Base-by-base conservation (phyloP, 2,113 vertebrate species). In the Vicugna pacos region DNA sequence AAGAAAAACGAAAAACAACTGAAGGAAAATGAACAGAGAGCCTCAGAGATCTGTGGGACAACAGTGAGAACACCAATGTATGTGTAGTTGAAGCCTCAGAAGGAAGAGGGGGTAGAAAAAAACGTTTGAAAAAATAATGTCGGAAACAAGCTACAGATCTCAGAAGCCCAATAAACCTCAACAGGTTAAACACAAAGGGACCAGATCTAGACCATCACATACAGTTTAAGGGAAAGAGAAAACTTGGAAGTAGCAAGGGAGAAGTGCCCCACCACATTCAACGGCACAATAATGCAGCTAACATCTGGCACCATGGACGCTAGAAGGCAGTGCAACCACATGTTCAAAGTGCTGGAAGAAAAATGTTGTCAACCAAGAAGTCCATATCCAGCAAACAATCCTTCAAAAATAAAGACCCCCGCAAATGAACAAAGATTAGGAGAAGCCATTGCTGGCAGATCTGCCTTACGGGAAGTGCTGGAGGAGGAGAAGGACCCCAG, bases 251-350 rank as follows among this genome's bases (percentile, higher is more conserved):
- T 10, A 28, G 8, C 38, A 6, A 35, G 62, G 28, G 50, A 20
- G 6, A 15, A 32, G 0, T 0, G 30, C 13, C 14, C 46, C 6
- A 1, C 6, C 42, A 5, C 28, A 19, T 9, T 2, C 0, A 15
- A 54, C 1, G 35, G 30, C 8, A 7, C 19, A 2, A 14, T 28
- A 5, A 1, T 1, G 8, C 24, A 3, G 1, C 26, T 0, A 2
- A 26, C 24, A 13, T 0, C 54, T 0, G 3, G 30, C 3, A 11
- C 26, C 80, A 6, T 0, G 10, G 48, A 24, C 1, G 15, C 62
- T 1, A 0, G 22, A 30, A 50, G 30, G 24, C 2, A 4, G 19
- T 0, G 17, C 16, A 15, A 11, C 8, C 16, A 32, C 1, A 3
- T 8, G 3, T 17, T 35, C 67, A 9, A n/a, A 19, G 0, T 5